phyloP scores from a whole-genome alignment of 2,797 vertebrate genomes.

The Scyliorhinus canicula region DNA sequence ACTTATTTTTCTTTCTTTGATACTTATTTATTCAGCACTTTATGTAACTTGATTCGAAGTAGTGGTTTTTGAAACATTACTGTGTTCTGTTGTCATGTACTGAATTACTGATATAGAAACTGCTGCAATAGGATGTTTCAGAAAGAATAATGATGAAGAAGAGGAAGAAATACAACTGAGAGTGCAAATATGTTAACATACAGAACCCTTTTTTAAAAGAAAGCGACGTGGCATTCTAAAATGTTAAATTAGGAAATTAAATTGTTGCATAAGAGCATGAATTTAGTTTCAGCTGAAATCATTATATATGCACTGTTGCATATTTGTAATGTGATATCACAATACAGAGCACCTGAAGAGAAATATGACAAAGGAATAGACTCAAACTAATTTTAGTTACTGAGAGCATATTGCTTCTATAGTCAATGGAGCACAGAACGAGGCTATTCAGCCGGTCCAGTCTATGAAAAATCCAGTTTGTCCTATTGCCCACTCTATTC shows the following conservation, averaged over 20 bases:
- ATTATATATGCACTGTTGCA: not conserved
- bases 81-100: not conserved
- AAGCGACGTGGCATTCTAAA: not conserved
- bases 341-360: not conserved
- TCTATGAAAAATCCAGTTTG: too few species aligned
- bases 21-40: not conserved
- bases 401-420: not conserved
- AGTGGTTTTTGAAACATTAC: not conserved
- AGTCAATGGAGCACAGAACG: not conserved
- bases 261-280: not conserved
- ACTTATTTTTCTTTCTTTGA: not conserved
- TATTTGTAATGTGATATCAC: not conserved
- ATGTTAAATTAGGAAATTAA: not conserved
- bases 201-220: not conserved
- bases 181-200: not conserved
- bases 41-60: not conserved
- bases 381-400: not conserved
- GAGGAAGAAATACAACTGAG: not conserved
- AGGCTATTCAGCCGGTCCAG: too few species aligned
- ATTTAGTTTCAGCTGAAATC: not conserved
- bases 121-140: not conserved
- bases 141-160: not conserved
- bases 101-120: constrained; percentile 22
- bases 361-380: not conserved
- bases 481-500: too few species aligned